Conservation (phyloP, 2,113 vertebrate genomes). For the Rhizomys pruinosus region DNA sequence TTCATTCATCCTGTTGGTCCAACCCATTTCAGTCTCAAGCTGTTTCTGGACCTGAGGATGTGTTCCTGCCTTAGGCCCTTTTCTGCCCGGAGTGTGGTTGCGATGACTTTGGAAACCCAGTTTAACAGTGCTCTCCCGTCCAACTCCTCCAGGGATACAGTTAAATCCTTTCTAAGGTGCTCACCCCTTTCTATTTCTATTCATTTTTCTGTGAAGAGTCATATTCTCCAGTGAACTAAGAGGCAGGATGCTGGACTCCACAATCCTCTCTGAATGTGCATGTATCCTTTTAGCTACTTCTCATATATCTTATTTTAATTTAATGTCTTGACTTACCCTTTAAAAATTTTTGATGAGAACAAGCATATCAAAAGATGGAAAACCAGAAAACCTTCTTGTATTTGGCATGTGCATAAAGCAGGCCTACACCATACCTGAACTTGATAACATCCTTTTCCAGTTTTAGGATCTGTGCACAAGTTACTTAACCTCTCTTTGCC, state of each 20-base stretch:
- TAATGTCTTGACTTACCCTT: not conserved
- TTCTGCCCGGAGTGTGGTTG: not conserved
- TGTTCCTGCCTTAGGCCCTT: not conserved
- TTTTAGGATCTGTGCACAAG: fast-evolving
- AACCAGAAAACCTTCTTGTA: not conserved
- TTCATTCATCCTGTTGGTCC: not conserved
- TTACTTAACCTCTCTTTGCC: not conserved
- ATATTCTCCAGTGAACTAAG: not conserved
- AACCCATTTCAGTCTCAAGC: not conserved
- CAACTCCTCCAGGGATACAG: not conserved
- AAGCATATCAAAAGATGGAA: not conserved
- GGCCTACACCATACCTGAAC: too few species aligned
- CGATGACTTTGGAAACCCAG: too few species aligned
- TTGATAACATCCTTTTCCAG: not conserved
- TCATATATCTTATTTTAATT: not conserved
- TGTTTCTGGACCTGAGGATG: not conserved
- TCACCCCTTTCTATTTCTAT: not conserved
- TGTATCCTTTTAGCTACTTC: not conserved
- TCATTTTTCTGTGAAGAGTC: not conserved
- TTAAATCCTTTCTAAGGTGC: not conserved
- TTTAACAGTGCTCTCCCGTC: not conserved
- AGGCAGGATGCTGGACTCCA: not conserved
- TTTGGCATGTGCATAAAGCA: not conserved
- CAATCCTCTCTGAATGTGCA: not conserved
- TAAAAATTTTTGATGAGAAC: not conserved